A percentile compares a stretch with the other conserved stretches of the same genome.
Conservation (phyloP, 2,888 invertebrate genomes). For the Xylophagus ater region DNA sequence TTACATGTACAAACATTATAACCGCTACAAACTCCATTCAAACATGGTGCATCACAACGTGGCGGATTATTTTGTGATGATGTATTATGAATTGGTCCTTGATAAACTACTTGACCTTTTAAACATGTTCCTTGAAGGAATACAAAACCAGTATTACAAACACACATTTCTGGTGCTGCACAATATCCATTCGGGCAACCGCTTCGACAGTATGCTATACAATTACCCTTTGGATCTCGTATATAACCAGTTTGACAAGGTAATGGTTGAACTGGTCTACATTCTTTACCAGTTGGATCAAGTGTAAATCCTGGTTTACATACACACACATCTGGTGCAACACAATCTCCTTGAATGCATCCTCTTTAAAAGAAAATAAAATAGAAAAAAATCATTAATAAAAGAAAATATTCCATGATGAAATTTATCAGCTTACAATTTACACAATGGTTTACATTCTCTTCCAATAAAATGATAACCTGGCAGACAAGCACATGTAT, state of each 20-base stretch:
- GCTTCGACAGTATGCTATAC: slow-evolving; percentile 3
- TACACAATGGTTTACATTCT: slow-evolving; percentile 45
- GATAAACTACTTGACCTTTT: too few relatives aligned
- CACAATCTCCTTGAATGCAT: slow-evolving; percentile 30
- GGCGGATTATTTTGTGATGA: too few relatives aligned
- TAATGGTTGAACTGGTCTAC: too few relatives aligned
- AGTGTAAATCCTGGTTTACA: slow-evolving; percentile 36
- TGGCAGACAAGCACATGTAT: slow-evolving; percentile 30
- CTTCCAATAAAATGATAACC: slow-evolving; percentile 20
- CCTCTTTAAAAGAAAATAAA: too few relatives aligned
- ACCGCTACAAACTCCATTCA: slow-evolving; percentile 38
- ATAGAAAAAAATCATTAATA: too few relatives aligned
- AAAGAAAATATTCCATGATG: too few relatives aligned
- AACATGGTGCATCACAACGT: neutral
- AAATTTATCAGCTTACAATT: too few relatives aligned
- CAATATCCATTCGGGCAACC: slow-evolving; percentile 38
- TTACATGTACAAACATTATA: slow-evolving; percentile 23
- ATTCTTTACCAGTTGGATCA: neutral
- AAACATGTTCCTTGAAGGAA: too few relatives aligned
- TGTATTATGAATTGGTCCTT: too few relatives aligned
- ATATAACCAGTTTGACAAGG: neutral
- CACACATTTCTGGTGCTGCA: slow-evolving; percentile 40
- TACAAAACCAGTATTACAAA: slow-evolving; percentile 40
- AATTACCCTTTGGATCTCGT: neutral
- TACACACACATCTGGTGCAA: slow-evolving; percentile 39